Conservation (phyloP, 2,888 invertebrate genomes). For the Drosophila kambysellisi region DNA sequence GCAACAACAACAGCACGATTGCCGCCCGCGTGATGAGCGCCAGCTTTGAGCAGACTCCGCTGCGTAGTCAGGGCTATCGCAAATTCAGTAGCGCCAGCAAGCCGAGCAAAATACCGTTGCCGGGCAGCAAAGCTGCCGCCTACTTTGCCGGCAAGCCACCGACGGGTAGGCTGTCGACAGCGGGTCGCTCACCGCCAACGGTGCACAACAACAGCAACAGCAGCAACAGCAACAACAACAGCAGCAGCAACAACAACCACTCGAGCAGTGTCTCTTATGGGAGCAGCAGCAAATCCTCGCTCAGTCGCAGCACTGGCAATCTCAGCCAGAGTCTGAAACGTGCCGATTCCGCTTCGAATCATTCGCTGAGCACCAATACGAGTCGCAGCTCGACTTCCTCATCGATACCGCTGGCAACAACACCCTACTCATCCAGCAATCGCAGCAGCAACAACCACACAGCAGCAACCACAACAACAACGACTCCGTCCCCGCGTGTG, state of each 20-base stretch:
- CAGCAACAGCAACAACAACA: conserved; percentile 58
- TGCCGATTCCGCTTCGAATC: conserved; percentile 86
- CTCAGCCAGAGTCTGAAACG: conserved; percentile 84
- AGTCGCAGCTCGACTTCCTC: conserved; percentile 84
- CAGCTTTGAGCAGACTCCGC: conserved; percentile 73
- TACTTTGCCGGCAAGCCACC: conserved; percentile 88
- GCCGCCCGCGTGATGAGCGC: conserved; percentile 79
- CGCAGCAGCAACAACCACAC: conserved; percentile 55
- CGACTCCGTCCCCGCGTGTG: conserved; percentile 82
- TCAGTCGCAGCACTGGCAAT: conserved; percentile 85
- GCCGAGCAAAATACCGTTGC: conserved; percentile 91
- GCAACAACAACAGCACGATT: conserved; percentile 45
- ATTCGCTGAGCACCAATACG: conserved; percentile 77
- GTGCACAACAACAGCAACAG: conserved; percentile 72
- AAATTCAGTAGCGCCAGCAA: conserved; percentile 84
- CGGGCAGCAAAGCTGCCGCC: conserved; percentile 86
- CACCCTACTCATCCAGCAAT: conserved; percentile 78
- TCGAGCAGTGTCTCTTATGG: conserved; percentile 74
- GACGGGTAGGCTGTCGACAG: conserved; percentile 73
- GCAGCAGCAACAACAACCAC: conserved; percentile 30
- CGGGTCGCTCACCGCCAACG: conserved; percentile 78
- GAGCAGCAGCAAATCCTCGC: conserved; percentile 80
- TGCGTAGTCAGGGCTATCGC: conserved; percentile 64
- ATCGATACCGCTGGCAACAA: conserved; percentile 84
- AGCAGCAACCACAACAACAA: conserved; percentile 36